phyloP scores from a whole-genome alignment of 1,140 invertebrate genomes.

The Pseudachorutes palmiensis region DNA sequence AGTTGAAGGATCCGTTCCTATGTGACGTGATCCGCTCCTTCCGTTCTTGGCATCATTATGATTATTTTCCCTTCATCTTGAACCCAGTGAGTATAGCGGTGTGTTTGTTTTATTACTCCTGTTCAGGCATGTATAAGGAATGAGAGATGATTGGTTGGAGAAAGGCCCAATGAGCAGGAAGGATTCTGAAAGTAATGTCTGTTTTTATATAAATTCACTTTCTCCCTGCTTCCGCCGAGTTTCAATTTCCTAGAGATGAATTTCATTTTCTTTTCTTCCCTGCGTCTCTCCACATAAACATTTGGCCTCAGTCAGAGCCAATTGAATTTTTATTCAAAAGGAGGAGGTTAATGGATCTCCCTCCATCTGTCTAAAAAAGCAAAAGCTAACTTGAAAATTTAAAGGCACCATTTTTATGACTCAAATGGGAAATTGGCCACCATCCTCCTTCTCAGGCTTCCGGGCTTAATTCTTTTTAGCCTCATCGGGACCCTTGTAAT shows the following conservation, averaged over 20 bases:
- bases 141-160: neutral
- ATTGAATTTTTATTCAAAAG: conserved; percentile 5
- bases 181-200: neutral
- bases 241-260: neutral
- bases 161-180: neutral
- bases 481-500: too few relatives aligned
- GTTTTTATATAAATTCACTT: neutral
- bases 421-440: neutral
- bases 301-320: neutral
- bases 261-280: neutral
- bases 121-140: neutral
- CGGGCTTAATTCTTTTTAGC: too few relatives aligned
- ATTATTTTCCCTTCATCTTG: neutral
- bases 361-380: neutral
- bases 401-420: neutral
- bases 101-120: neutral
- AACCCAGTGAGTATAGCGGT: too few relatives aligned
- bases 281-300: neutral
- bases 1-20: too few relatives aligned
- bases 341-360: conserved; percentile 1
- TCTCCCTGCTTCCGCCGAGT: neutral
- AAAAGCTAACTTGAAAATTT: neutral
- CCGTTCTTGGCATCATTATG: neutral
- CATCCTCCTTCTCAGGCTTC: too few relatives aligned
- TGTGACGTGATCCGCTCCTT: neutral